phyloP scores from a whole-genome alignment of 2,888 invertebrate genomes.

The Bellardia pandia region DNA sequence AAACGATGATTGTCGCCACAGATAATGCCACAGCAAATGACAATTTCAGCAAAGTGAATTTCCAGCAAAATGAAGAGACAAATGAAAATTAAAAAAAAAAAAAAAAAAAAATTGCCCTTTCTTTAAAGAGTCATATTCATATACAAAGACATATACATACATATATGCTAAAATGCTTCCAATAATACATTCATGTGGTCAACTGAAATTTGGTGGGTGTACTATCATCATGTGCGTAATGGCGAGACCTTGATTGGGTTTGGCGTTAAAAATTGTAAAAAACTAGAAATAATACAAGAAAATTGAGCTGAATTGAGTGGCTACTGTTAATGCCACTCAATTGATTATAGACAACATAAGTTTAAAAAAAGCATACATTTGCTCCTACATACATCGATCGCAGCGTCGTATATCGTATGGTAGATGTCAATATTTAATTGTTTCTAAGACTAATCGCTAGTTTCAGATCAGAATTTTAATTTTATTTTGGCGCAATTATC shows the following conservation, averaged over 20 bases:
- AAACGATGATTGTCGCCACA: slow-evolving; percentile 74
- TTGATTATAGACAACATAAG: slow-evolving; percentile 53
- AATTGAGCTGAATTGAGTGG: slow-evolving; percentile 32
- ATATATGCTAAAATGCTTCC: slow-evolving; percentile 9
- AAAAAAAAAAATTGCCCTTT: slow-evolving; percentile 30
- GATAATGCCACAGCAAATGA: slow-evolving; percentile 75
- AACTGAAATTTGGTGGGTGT: slow-evolving; percentile 23
- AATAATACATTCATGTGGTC: slow-evolving; percentile 1
- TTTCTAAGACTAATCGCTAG: slow-evolving; percentile 78
- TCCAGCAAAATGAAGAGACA: slow-evolving; percentile 57
- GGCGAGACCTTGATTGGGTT: slow-evolving; percentile 69
- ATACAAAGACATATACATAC: neutral
- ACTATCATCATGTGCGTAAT: slow-evolving; percentile 41
- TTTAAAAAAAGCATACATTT: neutral
- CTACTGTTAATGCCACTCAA: slow-evolving; percentile 64
- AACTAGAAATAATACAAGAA: slow-evolving; percentile 16
- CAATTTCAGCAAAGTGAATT: slow-evolving; percentile 71
- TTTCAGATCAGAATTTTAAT: slow-evolving; percentile 82
- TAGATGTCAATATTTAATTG: slow-evolving; percentile 82
- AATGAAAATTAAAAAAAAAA: neutral
- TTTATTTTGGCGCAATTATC: slow-evolving; percentile 72
- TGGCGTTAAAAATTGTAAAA: slow-evolving; percentile 61
- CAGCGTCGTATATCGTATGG: slow-evolving; percentile 53
- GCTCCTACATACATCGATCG: slow-evolving; percentile 28
- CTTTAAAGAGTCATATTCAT: neutral